Base-by-base conservation (phyloP, 2,113 vertebrate genomes). In the Accipiter virgatus region DNA sequence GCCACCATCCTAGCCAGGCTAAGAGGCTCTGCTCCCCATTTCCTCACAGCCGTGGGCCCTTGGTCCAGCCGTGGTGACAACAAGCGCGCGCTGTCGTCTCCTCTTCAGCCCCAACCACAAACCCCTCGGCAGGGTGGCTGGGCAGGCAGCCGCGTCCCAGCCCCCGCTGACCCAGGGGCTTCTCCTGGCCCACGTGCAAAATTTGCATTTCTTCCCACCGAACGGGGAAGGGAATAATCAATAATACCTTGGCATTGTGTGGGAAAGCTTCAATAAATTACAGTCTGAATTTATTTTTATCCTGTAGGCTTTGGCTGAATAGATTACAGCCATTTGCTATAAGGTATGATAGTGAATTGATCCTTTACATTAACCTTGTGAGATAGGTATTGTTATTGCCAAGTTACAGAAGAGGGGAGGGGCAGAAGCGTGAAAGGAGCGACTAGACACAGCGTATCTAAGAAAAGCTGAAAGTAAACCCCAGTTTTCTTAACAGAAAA, bases 11-110 rank as follows among this genome's bases (percentile, higher is more conserved):
- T 26, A 47, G 59, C 10, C 50, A 66, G 50, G 23, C 27, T 71
- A 87, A 34, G 9, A 55, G 78, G 16, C 71, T 55, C 36, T 61
- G 27, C 40, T 79, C 27, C 27, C 18, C 47, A 19, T 17, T 43
- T 62, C 47, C 47, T 65, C 1, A 0, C 23, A 48, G 40, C n/a
- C 31, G 34, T 10, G 9, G 11, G 5, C 22, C 31, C 38, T 27
- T 1, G 6, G 52, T 18, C 45, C 58, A 78, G 38, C 31, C n/a
- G 7, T 31, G 50, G 29, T 9, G 50, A 47, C 13, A 17, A 11
- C 4, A 55, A 73, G 21, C 0, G 0, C 3, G 13, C 0, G 6
- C 26, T 17, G 31, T 4, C 34, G 22, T 42, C 45, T 27, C 29
- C 43, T 8, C 0, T 19, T 32, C 26, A 36, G 71, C 32, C 43